Conservation (phyloP, 2,888 invertebrate species). For the Drosophila conformis region DNA sequence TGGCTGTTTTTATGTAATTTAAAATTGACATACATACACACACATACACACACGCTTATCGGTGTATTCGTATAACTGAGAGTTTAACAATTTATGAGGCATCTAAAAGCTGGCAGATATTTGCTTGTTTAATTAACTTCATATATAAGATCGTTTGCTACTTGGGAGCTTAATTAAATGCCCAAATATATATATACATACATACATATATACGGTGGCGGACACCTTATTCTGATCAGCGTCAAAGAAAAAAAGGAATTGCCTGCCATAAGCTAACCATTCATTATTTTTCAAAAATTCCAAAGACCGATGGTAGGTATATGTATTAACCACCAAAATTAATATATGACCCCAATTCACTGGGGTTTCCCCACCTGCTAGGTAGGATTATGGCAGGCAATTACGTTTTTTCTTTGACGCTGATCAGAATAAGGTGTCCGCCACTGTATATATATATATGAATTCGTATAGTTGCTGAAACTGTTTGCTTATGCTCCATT, state of each 20-base stretch:
- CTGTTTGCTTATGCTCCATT: constrained; percentile 43
- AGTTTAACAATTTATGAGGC: constrained; percentile 1
- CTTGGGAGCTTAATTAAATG: constrained; percentile 47
- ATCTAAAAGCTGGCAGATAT: constrained; percentile 27
- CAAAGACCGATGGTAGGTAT: no score
- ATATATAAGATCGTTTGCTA: neutral
- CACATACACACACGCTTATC: neutral
- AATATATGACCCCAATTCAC: no score
- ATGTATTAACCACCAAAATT: no score
- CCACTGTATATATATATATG: neutral
- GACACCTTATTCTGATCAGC: no score
- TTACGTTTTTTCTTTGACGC: no score
- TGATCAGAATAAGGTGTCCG: no score
- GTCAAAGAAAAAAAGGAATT: no score
- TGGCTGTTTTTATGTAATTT: neutral
- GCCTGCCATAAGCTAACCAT: no score
- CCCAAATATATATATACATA: constrained; percentile 4
- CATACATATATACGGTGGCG: neutral
- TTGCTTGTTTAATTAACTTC: constrained; percentile 51
- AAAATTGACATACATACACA: neutral
- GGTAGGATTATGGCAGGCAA: no score
- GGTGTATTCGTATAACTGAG: neutral
- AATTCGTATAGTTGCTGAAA: constrained; percentile 23
- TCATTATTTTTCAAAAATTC: no score
- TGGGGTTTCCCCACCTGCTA: no score